phyloP scores from a whole-genome alignment of 2,113 vertebrate species.

The Pterocles gutturalis region DNA sequence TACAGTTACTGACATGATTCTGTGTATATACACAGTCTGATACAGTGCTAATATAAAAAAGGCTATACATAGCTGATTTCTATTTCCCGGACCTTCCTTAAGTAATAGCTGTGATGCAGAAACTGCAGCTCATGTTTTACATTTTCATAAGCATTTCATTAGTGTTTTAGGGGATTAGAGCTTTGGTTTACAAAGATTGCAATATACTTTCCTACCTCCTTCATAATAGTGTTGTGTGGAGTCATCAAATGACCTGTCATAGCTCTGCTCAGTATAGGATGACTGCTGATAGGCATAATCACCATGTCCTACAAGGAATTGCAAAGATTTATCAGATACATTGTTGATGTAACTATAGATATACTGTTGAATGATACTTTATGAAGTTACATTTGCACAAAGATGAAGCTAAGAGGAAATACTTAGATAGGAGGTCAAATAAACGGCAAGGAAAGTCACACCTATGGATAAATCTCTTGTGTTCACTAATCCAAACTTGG shows the following conservation, averaged over 20 bases:
- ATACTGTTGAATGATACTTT: neutral
- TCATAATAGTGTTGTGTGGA: slow-evolving; percentile 96
- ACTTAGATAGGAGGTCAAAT: neutral
- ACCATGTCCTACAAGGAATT: slow-evolving; percentile 81
- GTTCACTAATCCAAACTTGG: neutral
- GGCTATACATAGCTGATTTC: neutral
- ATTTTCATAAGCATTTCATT: neutral
- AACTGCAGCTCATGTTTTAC: neutral
- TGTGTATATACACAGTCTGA: neutral
- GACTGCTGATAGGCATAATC: slow-evolving; percentile 94
- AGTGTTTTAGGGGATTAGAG: neutral
- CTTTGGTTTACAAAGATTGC: neutral
- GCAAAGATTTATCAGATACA: neutral
- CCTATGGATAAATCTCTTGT: neutral
- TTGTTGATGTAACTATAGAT: neutral
- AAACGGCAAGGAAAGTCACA: neutral
- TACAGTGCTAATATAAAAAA: neutral
- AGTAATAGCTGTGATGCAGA: neutral
- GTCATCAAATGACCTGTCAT: slow-evolving; percentile 92
- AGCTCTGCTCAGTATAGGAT: slow-evolving; percentile 91
- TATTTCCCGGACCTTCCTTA: neutral
- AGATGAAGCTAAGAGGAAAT: neutral
- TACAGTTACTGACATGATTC: neutral
- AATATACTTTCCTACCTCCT: slow-evolving; percentile 81
- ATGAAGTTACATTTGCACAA: neutral